Conservation (phyloP, 2,797 vertebrate genomes). For the Argyrosomus regius region DNA sequence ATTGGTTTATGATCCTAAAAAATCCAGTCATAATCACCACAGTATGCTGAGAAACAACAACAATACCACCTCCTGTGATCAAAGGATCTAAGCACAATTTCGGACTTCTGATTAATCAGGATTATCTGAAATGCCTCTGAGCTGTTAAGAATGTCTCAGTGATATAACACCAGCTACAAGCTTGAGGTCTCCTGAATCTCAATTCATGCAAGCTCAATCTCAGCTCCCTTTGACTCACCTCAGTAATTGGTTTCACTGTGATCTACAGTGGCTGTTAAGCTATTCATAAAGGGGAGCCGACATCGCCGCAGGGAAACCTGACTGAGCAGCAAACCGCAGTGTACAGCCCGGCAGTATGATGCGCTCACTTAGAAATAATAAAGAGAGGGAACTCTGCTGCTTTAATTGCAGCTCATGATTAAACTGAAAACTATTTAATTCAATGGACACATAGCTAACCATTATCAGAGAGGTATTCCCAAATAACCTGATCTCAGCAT, state of each 20-base stretch:
- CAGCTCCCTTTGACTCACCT: conserved; percentile 71
- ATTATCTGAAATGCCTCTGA: conserved; percentile 58
- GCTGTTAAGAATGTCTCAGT: conserved; percentile 27
- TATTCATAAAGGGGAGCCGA: conserved; percentile 73
- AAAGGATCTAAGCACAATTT: conserved; percentile 40
- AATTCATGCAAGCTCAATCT: conserved; percentile 57
- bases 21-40: conserved; percentile 23
- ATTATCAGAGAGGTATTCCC: conserved; percentile 35
- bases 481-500: conserved; percentile 41
- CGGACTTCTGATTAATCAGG: conserved; percentile 45
- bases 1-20: conserved; percentile 39
- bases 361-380: conserved; percentile 62
- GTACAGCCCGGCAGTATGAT: conserved; percentile 43
- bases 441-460: conserved; percentile 24
- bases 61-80: conserved; percentile 21
- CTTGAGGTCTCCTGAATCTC: conserved; percentile 51
- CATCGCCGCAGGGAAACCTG: conserved; percentile 60
- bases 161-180: conserved; percentile 37
- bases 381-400: conserved; percentile 29
- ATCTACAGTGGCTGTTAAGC: conserved; percentile 73
- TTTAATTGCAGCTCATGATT: conserved; percentile 60
- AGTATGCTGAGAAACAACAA: conserved; percentile 19
- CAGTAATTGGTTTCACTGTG: conserved; percentile 77
- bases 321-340: conserved; percentile 48
- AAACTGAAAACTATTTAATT: conserved; percentile 46